phyloP scores from a whole-genome alignment of 2,797 vertebrate species.

The Enteromius treurensis region DNA sequence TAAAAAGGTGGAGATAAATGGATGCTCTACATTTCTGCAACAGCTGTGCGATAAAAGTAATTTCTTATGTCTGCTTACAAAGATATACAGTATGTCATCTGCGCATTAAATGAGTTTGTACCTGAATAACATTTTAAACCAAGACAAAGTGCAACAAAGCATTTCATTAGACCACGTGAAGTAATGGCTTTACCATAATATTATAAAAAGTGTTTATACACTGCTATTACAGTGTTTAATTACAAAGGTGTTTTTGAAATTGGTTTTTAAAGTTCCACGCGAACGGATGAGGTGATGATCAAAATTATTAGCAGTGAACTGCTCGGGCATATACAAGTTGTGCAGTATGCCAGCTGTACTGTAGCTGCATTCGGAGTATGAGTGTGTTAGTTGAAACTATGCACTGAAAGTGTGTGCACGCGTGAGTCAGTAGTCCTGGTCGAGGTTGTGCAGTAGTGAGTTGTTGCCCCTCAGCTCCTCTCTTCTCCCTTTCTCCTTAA shows the following conservation, averaged over 20 bases:
- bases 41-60: not conserved
- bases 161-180: constrained; percentile 5
- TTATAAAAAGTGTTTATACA: not conserved
- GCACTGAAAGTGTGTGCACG: constrained; percentile 43
- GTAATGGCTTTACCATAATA: not conserved
- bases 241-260: constrained; percentile 8
- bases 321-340: constrained; percentile 12
- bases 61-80: constrained; percentile 35
- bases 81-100: constrained; percentile 2
- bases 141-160: not conserved
- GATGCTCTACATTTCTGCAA: constrained; percentile 6
- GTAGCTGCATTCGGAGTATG: constrained; percentile 17
- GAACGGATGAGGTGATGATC: constrained; percentile 31
- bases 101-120: not conserved
- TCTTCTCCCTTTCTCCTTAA: constrained; percentile 89
- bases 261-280: constrained; percentile 13
- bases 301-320: not conserved
- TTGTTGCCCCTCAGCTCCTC: constrained; percentile 80
- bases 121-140: constrained; percentile 30
- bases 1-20: not conserved
- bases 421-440: constrained; percentile 78
- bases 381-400: constrained; percentile 35
- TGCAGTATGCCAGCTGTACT: not conserved
- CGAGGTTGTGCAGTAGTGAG: constrained; percentile 80
- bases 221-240: not conserved